These are phyloP conservation scores for Dryobates pubescens DNA, from an alignment of 2,797 vertebrate genomes.

Conservation along the genomic window DNA sequence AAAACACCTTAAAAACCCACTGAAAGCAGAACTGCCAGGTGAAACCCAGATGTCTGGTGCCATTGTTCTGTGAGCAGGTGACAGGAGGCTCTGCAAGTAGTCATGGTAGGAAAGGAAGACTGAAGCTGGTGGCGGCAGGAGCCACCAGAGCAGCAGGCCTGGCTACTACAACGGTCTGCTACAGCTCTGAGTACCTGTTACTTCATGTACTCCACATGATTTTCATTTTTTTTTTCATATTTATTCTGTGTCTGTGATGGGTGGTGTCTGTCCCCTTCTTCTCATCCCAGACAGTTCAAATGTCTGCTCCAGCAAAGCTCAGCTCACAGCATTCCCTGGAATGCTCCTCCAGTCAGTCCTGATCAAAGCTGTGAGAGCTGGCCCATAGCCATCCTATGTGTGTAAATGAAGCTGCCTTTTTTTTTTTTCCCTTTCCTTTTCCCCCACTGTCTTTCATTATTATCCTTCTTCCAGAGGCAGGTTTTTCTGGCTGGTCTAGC, in stretches of 20 bases:
- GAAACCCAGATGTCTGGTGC: not conserved
- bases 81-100: not conserved
- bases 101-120: not conserved
- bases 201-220: not conserved
- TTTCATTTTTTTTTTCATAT: not conserved
- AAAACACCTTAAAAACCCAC: not conserved
- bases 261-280: constrained; percentile 5
- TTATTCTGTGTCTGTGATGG: not conserved
- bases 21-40: not conserved
- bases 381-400: not conserved
- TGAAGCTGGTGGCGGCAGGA: not conserved
- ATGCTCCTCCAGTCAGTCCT: not conserved
- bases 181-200: constrained; percentile 1
- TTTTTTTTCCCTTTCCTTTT: not conserved
- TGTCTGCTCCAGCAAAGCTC: not conserved
- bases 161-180: not conserved
- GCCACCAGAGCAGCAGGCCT: not conserved
- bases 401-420: constrained; percentile 38
- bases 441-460: not conserved
- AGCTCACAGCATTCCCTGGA: constrained; percentile 3
- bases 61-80: rapidly evolving
- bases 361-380: constrained; percentile 39
- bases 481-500: constrained; percentile 58
- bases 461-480: constrained; percentile 40
- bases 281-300: constrained; percentile 12